Conservation (phyloP, 2,888 invertebrate genomes). For the Myopa tessellatipennis region DNA sequence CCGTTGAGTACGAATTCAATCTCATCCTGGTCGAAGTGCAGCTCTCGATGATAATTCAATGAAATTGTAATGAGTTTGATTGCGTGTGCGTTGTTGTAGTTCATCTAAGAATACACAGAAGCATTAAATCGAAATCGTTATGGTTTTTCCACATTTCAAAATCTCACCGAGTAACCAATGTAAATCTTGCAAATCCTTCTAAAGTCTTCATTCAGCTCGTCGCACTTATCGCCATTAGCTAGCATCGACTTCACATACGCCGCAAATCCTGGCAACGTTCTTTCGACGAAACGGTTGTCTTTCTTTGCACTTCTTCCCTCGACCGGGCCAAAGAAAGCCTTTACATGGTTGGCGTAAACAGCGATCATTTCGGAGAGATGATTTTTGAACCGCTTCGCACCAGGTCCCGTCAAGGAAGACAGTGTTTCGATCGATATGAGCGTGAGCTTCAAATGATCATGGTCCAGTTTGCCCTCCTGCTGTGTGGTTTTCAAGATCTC, state of each 20-base stretch:
- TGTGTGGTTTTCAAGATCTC: conserved; percentile 45
- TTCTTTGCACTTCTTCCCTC: conserved; percentile 48
- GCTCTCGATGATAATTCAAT: conserved; percentile 54
- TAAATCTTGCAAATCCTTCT: conserved; percentile 64
- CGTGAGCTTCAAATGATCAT: conserved; percentile 54
- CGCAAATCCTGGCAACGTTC: conserved; percentile 54
- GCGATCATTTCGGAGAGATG: conserved; percentile 47
- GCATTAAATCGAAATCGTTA: not conserved
- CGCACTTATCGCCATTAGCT: conserved; percentile 37
- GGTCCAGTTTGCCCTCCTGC: conserved; percentile 44
- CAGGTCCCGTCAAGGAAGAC: conserved; percentile 49
- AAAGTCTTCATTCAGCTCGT: conserved; percentile 57
- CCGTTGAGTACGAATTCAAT: conserved; percentile 62
- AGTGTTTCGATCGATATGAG: conserved; percentile 58
- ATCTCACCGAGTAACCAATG: conserved; percentile 63
- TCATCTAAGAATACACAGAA: conserved; percentile 52
- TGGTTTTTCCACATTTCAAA: not conserved
- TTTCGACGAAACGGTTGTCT: conserved; percentile 60
- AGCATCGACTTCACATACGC: conserved; percentile 49
- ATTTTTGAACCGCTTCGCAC: conserved; percentile 52
- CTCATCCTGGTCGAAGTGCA: conserved; percentile 64
- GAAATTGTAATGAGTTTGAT: conserved; percentile 60
- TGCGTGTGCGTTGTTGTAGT: conserved; percentile 60
- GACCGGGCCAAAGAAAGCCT: conserved; percentile 47
- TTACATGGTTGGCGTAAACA: conserved; percentile 48